phyloP scores from a whole-genome alignment of 2,113 vertebrate species.

The Sorex fumeus region DNA sequence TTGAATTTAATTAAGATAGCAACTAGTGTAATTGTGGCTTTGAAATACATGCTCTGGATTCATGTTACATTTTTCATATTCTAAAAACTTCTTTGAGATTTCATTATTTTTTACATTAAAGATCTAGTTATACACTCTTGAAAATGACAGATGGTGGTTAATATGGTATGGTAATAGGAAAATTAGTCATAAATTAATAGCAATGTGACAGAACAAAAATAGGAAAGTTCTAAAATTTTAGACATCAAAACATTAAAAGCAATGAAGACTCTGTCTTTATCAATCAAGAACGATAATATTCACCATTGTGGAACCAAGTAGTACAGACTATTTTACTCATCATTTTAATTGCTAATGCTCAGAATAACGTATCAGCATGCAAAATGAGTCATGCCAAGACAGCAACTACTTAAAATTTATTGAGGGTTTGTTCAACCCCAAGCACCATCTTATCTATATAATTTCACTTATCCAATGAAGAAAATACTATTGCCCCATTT shows the following conservation, averaged over 20 bases:
- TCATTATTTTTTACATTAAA: not conserved
- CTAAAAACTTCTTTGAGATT: slow-evolving; percentile 14
- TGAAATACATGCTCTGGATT: not conserved
- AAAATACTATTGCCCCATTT: not conserved
- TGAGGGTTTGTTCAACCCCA: not conserved
- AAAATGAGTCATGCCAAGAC: no score
- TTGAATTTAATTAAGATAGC: not conserved
- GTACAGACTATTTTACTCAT: not conserved
- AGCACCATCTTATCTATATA: not conserved
- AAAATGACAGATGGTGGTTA: not conserved
- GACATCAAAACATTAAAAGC: not conserved
- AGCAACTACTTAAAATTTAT: not conserved
- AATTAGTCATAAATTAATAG: not conserved
- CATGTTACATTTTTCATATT: not conserved
- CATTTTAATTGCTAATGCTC: not conserved
- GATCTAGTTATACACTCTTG: not conserved
- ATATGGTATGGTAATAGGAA: not conserved
- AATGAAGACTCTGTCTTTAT: not conserved
- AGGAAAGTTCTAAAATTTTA: not conserved
- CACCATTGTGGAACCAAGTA: fast-evolving
- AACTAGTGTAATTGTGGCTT: not conserved
- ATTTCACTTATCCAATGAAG: not conserved
- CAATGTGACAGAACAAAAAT: not conserved
- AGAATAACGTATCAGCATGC: not conserved
- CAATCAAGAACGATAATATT: not conserved